These are phyloP conservation scores for Bergia puertoricense DNA, from an alignment of 92 coral and sea anemone genomes.

Conservation along the genomic window DNA sequence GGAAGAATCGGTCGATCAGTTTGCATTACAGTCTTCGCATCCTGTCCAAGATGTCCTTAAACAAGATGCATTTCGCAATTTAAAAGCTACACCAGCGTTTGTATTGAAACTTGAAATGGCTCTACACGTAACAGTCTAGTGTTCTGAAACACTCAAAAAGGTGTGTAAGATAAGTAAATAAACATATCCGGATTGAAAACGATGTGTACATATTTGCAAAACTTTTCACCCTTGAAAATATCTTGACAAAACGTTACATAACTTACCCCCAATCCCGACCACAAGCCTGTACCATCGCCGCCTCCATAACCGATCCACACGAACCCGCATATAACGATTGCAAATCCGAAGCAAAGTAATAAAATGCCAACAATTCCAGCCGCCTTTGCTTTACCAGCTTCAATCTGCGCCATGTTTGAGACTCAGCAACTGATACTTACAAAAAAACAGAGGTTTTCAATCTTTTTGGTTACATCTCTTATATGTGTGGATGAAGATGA, in stretches of 20 bases:
- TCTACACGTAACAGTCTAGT: neutral
- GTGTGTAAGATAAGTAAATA: neutral
- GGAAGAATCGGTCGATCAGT: neutral
- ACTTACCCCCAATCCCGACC: slow-evolving; percentile 85
- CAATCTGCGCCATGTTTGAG: slow-evolving; percentile 38
- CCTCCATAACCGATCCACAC: slow-evolving; percentile 66
- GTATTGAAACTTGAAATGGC: neutral
- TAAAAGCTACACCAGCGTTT: neutral
- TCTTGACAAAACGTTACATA: neutral
- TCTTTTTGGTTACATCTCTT: neutral
- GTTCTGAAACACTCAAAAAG: neutral
- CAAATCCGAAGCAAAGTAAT: slow-evolving; percentile 42
- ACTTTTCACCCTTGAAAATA: neutral
- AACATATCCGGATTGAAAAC: neutral
- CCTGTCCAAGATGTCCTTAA: neutral
- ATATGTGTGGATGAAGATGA: neutral
- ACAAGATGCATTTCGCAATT: neutral
- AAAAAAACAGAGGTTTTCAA: neutral
- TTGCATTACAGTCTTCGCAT: neutral
- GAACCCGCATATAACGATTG: slow-evolving; percentile 58
- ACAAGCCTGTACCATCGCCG: slow-evolving; percentile 64
- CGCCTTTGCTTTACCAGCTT: slow-evolving; percentile 74
- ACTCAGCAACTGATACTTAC: neutral
- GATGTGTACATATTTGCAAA: neutral
- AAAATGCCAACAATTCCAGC: slow-evolving; percentile 76